Percentiles rank a stretch among this genome's conserved stretches.
Evolutionary conservation across 2,888 invertebrate genomes (phyloP).

Genomic region (Rhagonycha fulva): DNA sequence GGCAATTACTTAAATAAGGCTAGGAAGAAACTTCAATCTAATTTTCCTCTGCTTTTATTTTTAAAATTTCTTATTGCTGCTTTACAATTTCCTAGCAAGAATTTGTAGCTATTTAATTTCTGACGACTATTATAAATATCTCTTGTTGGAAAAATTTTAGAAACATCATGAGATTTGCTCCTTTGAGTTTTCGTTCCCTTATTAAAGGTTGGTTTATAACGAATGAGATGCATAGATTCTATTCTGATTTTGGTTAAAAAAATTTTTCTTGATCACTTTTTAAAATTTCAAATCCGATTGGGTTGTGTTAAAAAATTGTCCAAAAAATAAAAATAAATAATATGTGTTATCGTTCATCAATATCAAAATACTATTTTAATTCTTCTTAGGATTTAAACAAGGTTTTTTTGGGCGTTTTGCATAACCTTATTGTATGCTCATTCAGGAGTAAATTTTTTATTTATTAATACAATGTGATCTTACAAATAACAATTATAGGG

Average conservation of each 20-base stretch:
- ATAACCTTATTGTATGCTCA: too few species aligned
- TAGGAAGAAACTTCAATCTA: neutral
- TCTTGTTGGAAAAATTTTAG: neutral
- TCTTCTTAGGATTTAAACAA: too few species aligned
- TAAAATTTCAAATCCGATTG: too few species aligned
- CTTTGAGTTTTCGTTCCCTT: too few species aligned
- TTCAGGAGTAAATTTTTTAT: too few species aligned
- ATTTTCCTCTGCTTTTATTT: neutral
- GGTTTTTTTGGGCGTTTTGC: too few species aligned
- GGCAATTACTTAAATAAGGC: neutral
- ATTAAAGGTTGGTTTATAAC: neutral
- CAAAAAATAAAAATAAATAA: neutral
- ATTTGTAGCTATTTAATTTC: neutral
- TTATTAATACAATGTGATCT: too few species aligned
- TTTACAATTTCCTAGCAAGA: neutral
- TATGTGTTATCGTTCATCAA: too few species aligned
- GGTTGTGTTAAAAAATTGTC: neutral
- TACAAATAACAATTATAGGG: too few species aligned
- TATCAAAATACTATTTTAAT: too few species aligned
- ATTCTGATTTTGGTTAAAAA: neutral
- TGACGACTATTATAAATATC: neutral
- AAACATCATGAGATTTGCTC: too few species aligned
- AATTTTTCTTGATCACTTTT: neutral
- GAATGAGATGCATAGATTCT: neutral
- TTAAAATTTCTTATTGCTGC: neutral